Evolutionary conservation across 2,113 vertebrate genomes (phyloP).

Genomic region (Phrynosoma platyrhinos): DNA sequence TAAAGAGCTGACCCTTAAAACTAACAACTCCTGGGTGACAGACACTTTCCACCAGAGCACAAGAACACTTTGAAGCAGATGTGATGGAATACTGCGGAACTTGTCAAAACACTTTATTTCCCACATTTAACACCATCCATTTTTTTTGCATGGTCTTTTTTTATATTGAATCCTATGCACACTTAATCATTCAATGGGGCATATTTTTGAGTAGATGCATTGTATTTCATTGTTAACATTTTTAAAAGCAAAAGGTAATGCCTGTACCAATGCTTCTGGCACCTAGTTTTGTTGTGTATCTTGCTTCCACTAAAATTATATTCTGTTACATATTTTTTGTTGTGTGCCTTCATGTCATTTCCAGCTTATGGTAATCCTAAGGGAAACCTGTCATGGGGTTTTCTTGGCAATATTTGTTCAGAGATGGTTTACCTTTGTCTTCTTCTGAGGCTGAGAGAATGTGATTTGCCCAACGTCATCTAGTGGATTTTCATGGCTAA

Average conservation of each 20-base stretch:
- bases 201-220: background rate
- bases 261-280: background rate
- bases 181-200: background rate
- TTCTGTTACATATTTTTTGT: background rate
- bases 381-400: too few relatives aligned
- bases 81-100: background rate
- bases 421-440: too few relatives aligned
- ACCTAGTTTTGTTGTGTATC: background rate
- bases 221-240: background rate
- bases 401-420: too few relatives aligned
- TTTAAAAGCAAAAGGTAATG: background rate
- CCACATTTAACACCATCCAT: background rate
- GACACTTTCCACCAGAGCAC: background rate
- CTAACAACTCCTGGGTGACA: constrained; percentile 33
- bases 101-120: background rate
- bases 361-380: too few relatives aligned
- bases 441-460: too few relatives aligned
- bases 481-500: too few relatives aligned
- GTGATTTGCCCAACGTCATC: too few relatives aligned
- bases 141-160: background rate
- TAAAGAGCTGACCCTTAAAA: constrained; percentile 46
- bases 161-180: background rate
- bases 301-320: background rate
- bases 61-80: background rate
- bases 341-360: too few relatives aligned